Percentiles rank a stretch among this genome's conserved stretches.
Conservation (phyloP, 2,888 invertebrate genomes). For the Perdita meconis region DNA sequence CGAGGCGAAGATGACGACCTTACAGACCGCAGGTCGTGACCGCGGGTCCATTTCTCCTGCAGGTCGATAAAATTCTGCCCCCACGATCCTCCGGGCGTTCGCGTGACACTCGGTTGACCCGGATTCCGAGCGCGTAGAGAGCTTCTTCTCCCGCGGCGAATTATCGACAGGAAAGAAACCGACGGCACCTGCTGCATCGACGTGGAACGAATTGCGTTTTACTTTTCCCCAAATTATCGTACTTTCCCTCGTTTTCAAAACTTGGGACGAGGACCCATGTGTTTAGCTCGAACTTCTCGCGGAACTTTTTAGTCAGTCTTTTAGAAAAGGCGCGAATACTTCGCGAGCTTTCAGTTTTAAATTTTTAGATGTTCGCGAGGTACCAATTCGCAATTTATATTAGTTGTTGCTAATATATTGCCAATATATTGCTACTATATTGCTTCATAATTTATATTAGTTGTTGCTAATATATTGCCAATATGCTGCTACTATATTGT, state of each 20-base stretch:
- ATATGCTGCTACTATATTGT: no score
- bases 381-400: no score
- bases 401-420: no score
- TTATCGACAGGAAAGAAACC: not conserved
- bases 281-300: not conserved
- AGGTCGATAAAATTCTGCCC: constrained; percentile 23
- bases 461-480: no score
- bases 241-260: not conserved
- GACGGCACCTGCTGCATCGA: constrained; percentile 8
- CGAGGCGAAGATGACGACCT: constrained; percentile 23
- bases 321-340: not conserved
- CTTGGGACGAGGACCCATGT: no score
- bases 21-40: constrained; percentile 16
- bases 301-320: not conserved
- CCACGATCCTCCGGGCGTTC: constrained; percentile 3
- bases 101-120: constrained; percentile 20
- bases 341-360: not conserved
- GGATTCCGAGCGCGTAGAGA: constrained; percentile 13
- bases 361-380: no score
- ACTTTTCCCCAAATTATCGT: not conserved
- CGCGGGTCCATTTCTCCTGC: constrained; percentile 10
- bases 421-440: no score
- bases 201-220: not conserved
- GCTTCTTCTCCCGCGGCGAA: not conserved
- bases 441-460: no score